Base-by-base conservation (phyloP, 2,113 vertebrate species). In the Gasterosteus aculeatus region DNA sequence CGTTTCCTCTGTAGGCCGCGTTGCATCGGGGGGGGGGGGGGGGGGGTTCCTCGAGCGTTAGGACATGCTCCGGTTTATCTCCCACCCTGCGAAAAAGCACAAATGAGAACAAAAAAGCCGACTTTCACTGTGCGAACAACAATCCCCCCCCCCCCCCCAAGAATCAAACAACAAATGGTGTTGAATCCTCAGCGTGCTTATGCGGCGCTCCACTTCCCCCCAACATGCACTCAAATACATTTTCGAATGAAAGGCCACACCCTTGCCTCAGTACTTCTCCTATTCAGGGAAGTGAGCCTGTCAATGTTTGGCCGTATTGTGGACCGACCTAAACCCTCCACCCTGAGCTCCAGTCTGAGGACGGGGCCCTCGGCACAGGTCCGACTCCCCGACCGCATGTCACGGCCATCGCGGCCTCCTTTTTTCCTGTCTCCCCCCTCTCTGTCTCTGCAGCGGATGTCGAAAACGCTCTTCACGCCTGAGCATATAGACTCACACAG, bases 201-300 rank as follows among this genome's bases (percentile, higher is more conserved):
- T 78, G 80, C 19, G 42, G 42, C 73, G 77, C 65, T 86, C 57
- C 71, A 88, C 92, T 93, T 92, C 93, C 92, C 82, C 79, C 69
- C 35, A 1, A 49, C 53, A 82, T 91, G 56, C 35, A 26, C 74
- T 81, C 61, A 73, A 64, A 78, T 78, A 29, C 78, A 84, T 88
- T 81, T 89, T 83, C 84, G 59, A 85, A 85, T 78, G 59, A 72
- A 68, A 91, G 80, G 89, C 93, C 94, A 91, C 93, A 93, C 93
- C 94, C 93, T 90, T 90, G 81, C 29, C 31, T 29, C 42, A 56
- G 39, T 18, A 89, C 81, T 88, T 83, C 78, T 89, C 65, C 39
- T 77, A 79, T 85, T 81, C n/a, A 64, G 44, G 75, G 47, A 69
- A 82, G 10, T 19, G 35, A 75, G 61, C 59, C 35, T 11, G 29